These are phyloP conservation scores for Bos taurus DNA, from an alignment of 2,113 vertebrate species.

Conservation along the genomic window DNA sequence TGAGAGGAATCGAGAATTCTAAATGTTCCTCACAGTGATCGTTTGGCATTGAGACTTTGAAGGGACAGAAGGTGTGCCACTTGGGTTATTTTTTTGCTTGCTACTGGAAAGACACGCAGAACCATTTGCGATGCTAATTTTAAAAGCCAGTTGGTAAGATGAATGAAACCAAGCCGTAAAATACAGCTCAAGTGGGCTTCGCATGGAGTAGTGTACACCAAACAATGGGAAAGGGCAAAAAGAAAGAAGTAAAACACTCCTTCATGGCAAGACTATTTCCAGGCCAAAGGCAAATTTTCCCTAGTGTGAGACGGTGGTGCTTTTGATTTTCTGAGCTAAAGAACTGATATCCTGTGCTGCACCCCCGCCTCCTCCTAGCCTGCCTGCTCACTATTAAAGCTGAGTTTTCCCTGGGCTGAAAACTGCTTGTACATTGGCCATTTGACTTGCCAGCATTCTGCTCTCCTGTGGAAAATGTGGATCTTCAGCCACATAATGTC, in stretches of 20 bases:
- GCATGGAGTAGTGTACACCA: background rate
- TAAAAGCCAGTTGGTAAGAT: background rate
- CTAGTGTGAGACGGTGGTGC: background rate
- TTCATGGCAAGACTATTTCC: conserved; percentile 13
- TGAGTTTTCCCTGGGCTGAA: conserved; percentile 49
- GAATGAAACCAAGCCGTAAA: background rate
- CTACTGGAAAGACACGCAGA: background rate
- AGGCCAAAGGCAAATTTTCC: conserved; percentile 35
- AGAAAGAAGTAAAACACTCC: background rate
- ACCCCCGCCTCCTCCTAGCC: background rate
- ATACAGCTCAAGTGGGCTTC: background rate
- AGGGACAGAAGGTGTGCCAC: background rate
- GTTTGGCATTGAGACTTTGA: background rate
- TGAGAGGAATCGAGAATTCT: background rate
- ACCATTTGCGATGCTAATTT: background rate
- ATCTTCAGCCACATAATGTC: conserved; percentile 68
- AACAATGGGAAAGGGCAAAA: background rate
- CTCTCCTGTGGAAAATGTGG: conserved; percentile 69
- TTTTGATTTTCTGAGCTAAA: conserved; percentile 52
- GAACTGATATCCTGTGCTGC: background rate
- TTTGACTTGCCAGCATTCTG: conserved; percentile 68
- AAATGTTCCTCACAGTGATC: background rate
- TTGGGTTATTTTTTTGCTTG: background rate
- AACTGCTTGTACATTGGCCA: conserved; percentile 56
- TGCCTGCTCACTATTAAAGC: conserved; percentile 30